Evolutionary conservation across 2,797 vertebrate genomes (phyloP), one percentile per base, ranked within the genome.

Genomic region (Thaleichthys pacificus): DNA sequence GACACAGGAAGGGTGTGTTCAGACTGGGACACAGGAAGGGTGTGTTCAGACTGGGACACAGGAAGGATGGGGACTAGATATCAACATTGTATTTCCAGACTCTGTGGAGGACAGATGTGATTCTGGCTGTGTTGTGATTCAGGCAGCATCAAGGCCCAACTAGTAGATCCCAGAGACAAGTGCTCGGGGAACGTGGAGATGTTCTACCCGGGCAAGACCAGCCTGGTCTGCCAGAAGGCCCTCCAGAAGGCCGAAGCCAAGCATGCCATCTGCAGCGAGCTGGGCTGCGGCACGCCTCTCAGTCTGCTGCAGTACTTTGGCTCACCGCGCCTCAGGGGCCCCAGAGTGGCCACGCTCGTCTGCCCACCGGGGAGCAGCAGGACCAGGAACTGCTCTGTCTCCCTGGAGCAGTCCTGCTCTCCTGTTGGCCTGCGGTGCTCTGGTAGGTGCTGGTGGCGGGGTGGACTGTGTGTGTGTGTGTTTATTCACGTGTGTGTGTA

Each of bases 371-470:
- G 1, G 0, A 1, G 0, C 1, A 0, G 3, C 0, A 68, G 64
- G 26, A 0, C 2, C 0, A 68, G 64, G 26, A 2, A 0, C 0
- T 90, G 87, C 67, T 0, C 0, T 0, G 6, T 85, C 4, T 3
- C 0, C 0, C 0, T 0, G 14, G 0, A 0, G 0, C 0, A 0
- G 0, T 0, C 0, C 2, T 84, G 75, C 11, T 0, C 0, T 0
- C 21, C 0, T 0, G 28, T 0, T 14, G 80, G 35, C 12, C 76
- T 91, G 8, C 2, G 51, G 9, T 83, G 81, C 30, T 21, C 19
- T 78, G 76, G 81, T 80, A 78, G 30, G 24, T 61, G 21, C 3
- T 4, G 38, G 19, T 7, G 5, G 4, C 19, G 8, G 4, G 15
- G 19, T 56, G 51, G 15, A 4, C 15, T 56, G 15, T n/a, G 7